Conservation (phyloP, 2,113 vertebrate species). For the Urocynchramus pylzowi region DNA sequence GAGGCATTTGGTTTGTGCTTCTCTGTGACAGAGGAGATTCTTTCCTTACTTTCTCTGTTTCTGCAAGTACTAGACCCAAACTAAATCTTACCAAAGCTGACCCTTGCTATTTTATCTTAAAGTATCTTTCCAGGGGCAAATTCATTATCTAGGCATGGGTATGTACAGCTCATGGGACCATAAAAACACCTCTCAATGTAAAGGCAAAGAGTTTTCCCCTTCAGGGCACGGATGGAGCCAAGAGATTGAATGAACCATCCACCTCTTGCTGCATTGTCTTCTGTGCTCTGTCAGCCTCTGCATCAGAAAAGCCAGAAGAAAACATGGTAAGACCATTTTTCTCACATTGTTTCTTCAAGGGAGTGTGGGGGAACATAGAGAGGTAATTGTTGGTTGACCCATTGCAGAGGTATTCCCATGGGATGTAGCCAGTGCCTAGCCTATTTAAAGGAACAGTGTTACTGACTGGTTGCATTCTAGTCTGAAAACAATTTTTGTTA, state of each 20-base stretch:
- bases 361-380: neutral
- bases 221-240: neutral
- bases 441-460: neutral
- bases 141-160: neutral
- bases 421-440: neutral
- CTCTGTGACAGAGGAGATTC: neutral
- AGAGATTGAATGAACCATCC: neutral
- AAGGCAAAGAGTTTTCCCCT: neutral
- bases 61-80: neutral
- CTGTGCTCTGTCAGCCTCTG: neutral
- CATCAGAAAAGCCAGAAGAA: neutral
- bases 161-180: neutral
- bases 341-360: neutral
- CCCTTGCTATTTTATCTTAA: neutral
- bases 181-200: neutral
- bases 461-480: neutral
- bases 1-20: neutral
- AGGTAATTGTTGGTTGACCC: neutral
- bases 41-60: neutral
- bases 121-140: neutral
- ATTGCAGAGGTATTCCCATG: neutral
- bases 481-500: neutral
- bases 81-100: neutral
- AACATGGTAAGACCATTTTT: neutral
- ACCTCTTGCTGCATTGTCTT: neutral